Evolutionary conservation across 2,113 vertebrate species (phyloP), one percentile per base, ranked within the genome.

Genomic region (Ammodytes dubius): DNA sequence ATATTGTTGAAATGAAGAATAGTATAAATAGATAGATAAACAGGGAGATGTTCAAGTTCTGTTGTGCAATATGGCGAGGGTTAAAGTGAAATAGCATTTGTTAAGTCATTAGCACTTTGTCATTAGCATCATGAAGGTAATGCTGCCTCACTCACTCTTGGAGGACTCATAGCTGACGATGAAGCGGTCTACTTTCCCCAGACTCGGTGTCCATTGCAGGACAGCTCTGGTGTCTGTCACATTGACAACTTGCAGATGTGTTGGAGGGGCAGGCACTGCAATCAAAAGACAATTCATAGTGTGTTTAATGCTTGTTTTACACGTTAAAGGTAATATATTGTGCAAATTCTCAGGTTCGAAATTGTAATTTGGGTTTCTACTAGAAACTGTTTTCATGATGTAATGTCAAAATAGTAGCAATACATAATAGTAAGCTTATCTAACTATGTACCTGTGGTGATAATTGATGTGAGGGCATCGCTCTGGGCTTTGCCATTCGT

Each of bases 201-300:
- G 75, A 67, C 94, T 91, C 4, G 96, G 93, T 1, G 89, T 95
- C 97, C 97, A 98, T 42, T 91, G 92, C 60, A 98, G 88, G 78
- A 96, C 45, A 10, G 97, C 95, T 2, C 91, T 96, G 35, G 90
- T 94, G 17, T 96, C 95, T 0, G 96, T 96, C 70, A 98, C 77
- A 52, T 97, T 96, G 60, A 95, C 17, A 0, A 94, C 96, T 10
- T 92, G 94, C 15, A 98, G 91, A 52, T 93, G 84, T 4, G 93
- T 94, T 56, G 97, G 97, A 19, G 96, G 94, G 0, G 96, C 96
- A 0, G 97, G 96, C n/a, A 96, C 97, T 97, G 77, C 19, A 84
- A 66, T 40, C 4, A 17, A 47, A n/a, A 91, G 40, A 88, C 4
- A 56, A 75, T 67, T 1, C 17, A 57, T 3, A 40, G 4, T 14